phyloP scores from a whole-genome alignment of 2,797 vertebrate species.

The Buceros bicornis region DNA sequence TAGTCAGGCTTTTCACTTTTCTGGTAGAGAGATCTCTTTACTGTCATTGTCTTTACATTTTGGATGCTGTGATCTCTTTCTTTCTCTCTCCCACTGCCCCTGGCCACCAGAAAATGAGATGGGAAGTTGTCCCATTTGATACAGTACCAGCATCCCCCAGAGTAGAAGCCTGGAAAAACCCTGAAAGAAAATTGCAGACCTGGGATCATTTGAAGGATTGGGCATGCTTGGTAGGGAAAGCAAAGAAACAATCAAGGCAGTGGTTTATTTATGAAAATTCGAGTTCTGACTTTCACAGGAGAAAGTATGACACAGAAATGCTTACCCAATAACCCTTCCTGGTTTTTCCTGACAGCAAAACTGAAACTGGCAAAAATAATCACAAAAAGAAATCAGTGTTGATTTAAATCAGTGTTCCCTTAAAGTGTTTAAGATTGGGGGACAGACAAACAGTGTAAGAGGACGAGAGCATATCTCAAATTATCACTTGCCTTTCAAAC shows the following conservation, averaged over 20 bases:
- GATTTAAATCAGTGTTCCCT: constrained; percentile 16
- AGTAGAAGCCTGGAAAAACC: not conserved
- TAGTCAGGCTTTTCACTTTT: not conserved
- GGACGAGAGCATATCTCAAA: not conserved
- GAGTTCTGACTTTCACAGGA: not conserved
- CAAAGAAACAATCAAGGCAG: not conserved
- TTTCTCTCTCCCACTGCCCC: not conserved
- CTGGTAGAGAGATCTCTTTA: not conserved
- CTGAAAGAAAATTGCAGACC: not conserved
- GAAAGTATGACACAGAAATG: not conserved
- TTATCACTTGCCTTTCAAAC: not conserved
- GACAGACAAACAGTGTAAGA: constrained; percentile 15
- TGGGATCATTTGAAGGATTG: not conserved
- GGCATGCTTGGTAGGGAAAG: not conserved
- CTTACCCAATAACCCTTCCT: not conserved
- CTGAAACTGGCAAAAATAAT: not conserved
- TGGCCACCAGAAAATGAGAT: not conserved
- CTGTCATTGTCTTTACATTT: not conserved
- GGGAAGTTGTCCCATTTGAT: not conserved
- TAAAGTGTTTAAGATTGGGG: not conserved
- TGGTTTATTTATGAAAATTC: not conserved
- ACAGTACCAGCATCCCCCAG: not conserved
- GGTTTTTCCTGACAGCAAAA: not conserved
- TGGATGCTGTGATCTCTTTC: not conserved
- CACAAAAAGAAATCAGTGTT: not conserved